A percentile compares a stretch with the other conserved stretches of the same genome.
Evolutionary conservation across 2,797 vertebrate genomes (phyloP).

Genomic region (Pipistrellus kuhlii): DNA sequence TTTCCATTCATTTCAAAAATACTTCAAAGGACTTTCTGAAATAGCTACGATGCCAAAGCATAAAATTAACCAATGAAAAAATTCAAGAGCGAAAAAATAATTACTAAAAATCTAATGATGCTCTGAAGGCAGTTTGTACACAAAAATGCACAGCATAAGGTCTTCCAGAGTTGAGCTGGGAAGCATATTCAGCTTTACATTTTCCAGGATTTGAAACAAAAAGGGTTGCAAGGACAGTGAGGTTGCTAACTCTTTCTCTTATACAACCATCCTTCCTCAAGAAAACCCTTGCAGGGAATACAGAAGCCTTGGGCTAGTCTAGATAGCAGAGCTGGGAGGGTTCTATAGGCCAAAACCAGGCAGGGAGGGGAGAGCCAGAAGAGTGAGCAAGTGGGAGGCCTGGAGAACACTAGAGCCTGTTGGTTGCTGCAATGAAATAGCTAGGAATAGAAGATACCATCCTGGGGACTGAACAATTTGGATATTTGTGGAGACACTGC

Average conservation of each 20-base stretch:
- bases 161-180: not conserved
- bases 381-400: not conserved
- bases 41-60: constrained; percentile 51
- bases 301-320: not conserved
- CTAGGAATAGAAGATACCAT: not conserved
- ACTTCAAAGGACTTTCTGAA: constrained; percentile 59
- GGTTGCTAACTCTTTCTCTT: not conserved
- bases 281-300: constrained; percentile 1
- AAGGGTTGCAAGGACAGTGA: not conserved
- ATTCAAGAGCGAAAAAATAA: constrained; percentile 63
- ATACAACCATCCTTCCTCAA: not conserved
- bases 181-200: constrained; percentile 15
- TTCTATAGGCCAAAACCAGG: not conserved
- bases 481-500: not conserved
- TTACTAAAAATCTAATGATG: constrained; percentile 35
- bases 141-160: not conserved
- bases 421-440: not conserved
- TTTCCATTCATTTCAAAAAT: constrained; percentile 59
- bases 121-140: not conserved
- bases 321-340: not conserved
- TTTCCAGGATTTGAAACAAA: constrained; percentile 32
- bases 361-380: not conserved
- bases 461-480: not conserved
- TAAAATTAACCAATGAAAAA: constrained; percentile 59
- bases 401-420: too few relatives aligned